Evolutionary conservation across 2,888 invertebrate genomes (phyloP).

Genomic region (Carcina quercana): DNA sequence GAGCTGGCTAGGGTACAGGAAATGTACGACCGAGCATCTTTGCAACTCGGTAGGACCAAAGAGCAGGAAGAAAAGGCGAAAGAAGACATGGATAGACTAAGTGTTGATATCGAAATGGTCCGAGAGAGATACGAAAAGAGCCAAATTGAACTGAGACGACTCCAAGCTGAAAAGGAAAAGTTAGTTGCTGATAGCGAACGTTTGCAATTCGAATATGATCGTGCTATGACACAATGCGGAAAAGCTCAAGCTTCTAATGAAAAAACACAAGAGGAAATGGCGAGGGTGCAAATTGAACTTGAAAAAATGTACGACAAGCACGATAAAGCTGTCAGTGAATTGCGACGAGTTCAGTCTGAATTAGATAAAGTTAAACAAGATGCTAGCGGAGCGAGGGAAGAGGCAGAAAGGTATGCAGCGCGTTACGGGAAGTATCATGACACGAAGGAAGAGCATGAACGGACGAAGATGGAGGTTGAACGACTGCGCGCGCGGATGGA

Average conservation of each 20-base stretch:
- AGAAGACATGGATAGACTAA: slow-evolving; percentile 84
- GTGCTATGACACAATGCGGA: slow-evolving; percentile 88
- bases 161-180: slow-evolving; percentile 91
- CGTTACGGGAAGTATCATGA: slow-evolving; percentile 86
- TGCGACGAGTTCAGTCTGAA: slow-evolving; percentile 86
- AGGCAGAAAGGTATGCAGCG: slow-evolving; percentile 81
- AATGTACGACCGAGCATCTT: slow-evolving; percentile 89
- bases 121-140: slow-evolving; percentile 92
- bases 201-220: slow-evolving; percentile 88
- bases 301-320: slow-evolving; percentile 95
- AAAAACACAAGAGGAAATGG: slow-evolving; percentile 92
- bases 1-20: slow-evolving; percentile 90
- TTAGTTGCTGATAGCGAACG: slow-evolving; percentile 88
- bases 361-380: slow-evolving; percentile 81
- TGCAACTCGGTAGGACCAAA: slow-evolving; percentile 89
- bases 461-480: slow-evolving; percentile 87
- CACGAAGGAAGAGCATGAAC: slow-evolving; percentile 84
- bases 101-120: slow-evolving; percentile 89
- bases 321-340: slow-evolving; percentile 87
- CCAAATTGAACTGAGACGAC: slow-evolving; percentile 86
- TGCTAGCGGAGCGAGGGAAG: slow-evolving; percentile 85
- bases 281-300: slow-evolving; percentile 88
- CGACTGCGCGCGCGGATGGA: slow-evolving; percentile 86
- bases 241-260: slow-evolving; percentile 91
- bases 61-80: slow-evolving; percentile 94